Percentiles rank a stretch among this genome's conserved stretches.
Conservation (phyloP, 2,797 vertebrate genomes). For the Orientallactaga sibirica region DNA sequence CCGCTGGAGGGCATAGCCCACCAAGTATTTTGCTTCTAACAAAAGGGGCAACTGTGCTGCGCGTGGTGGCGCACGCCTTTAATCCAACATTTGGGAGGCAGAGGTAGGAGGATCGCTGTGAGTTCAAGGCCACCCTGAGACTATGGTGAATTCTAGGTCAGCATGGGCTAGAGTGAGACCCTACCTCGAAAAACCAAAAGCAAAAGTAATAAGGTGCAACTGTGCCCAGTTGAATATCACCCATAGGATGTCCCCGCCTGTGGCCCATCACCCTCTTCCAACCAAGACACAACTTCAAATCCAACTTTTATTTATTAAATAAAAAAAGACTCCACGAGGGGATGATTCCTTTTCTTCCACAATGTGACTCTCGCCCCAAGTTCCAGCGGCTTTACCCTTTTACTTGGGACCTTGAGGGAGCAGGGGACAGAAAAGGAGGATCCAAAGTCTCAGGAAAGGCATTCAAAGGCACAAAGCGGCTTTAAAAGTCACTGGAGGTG, state of each 20-base stretch:
- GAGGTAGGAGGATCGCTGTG: no score
- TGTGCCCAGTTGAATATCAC: neutral
- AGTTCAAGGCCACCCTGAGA: no score
- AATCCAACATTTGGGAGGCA: no score
- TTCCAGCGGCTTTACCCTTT: slow-evolving; percentile 63
- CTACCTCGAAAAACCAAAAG: no score
- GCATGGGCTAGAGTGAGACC: no score
- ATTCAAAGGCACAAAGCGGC: slow-evolving; percentile 83
- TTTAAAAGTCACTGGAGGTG: slow-evolving; percentile 79
- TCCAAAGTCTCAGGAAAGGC: slow-evolving; percentile 80
- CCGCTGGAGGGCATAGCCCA: neutral
- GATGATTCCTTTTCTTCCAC: slow-evolving; percentile 68
- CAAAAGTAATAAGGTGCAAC: neutral
- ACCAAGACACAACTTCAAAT: slow-evolving; percentile 74
- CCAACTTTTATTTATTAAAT: slow-evolving; percentile 83
- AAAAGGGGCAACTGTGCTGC: no score
- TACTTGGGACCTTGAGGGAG: slow-evolving; percentile 69
- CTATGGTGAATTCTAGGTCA: no score
- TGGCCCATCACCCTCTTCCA: slow-evolving; percentile 35
- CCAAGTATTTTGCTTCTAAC: neutral
- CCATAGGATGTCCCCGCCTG: neutral
- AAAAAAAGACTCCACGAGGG: slow-evolving; percentile 78
- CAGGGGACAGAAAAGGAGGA: slow-evolving; percentile 71
- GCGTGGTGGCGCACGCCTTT: no score
- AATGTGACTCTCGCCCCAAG: slow-evolving; percentile 68